A percentile compares a stretch with the other conserved stretches of the same genome.
Evolutionary conservation across 2,113 vertebrate species (phyloP).

Genomic region (Pseudopipra pipra): DNA sequence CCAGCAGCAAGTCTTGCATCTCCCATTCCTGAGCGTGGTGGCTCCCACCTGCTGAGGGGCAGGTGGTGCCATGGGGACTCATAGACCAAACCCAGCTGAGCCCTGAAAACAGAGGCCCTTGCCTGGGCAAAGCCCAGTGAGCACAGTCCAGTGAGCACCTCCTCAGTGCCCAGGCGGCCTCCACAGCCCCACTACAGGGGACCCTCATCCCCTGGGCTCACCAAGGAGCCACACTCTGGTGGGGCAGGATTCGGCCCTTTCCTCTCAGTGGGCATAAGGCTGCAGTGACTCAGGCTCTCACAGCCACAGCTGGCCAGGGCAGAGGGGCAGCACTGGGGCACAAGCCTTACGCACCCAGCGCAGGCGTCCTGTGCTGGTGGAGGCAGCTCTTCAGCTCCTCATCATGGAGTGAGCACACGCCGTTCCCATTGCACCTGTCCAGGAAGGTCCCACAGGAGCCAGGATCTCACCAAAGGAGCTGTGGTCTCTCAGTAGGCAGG

Average conservation of each 20-base stretch:
- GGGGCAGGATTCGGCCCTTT: not conserved
- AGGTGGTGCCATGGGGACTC: not conserved
- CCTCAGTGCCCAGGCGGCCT: accelerated
- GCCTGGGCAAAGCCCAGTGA: not conserved
- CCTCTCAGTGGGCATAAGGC: accelerated
- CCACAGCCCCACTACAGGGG: accelerated
- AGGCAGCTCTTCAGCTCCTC: not conserved
- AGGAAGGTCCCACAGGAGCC: not conserved
- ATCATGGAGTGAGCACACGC: accelerated
- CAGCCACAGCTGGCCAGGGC: not conserved
- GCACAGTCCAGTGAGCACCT: accelerated
- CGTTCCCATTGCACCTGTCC: not conserved
- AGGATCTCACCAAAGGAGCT: not conserved
- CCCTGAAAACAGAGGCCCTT: not conserved
- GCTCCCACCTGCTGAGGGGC: not conserved
- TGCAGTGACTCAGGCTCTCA: not conserved
- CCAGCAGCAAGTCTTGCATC: not conserved
- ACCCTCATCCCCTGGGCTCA: not conserved
- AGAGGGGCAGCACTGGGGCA: not conserved
- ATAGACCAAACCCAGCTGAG: not conserved
- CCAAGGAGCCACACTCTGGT: not conserved
- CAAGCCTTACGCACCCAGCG: accelerated
- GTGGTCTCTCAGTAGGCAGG: not conserved
- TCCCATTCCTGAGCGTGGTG: accelerated
- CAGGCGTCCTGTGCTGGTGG: not conserved